Percentiles rank a stretch among this genome's conserved stretches.
These are phyloP conservation scores for Diachrysia chrysitis DNA, from an alignment of 2,888 invertebrate species.

Conservation along the genomic window DNA sequence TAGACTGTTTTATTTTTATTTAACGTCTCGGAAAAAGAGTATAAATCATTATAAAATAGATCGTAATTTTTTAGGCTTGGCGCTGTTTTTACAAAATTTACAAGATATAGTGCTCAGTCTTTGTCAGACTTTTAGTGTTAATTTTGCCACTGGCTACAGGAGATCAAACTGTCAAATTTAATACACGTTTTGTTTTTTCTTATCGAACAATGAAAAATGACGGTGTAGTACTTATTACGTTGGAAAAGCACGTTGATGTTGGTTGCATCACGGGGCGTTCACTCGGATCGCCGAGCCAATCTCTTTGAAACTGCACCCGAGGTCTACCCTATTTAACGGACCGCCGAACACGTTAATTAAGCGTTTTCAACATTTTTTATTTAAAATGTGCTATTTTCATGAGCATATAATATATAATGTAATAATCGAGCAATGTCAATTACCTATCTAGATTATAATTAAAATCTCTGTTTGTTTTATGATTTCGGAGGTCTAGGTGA, in stretches of 20 bases:
- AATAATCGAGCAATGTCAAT: neutral
- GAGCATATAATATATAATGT: neutral
- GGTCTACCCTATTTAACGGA: conserved; percentile 79
- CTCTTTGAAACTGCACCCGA: conserved; percentile 79
- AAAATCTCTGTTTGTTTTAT: neutral
- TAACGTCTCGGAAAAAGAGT: no score
- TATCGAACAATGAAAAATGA: conserved; percentile 54
- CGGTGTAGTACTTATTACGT: conserved; percentile 35
- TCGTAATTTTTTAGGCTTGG: no score
- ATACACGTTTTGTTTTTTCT: neutral
- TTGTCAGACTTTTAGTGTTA: neutral
- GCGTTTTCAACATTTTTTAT: conserved; percentile 62
- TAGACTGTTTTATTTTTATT: no score
- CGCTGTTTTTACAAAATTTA: no score
- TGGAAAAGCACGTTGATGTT: conserved; percentile 54
- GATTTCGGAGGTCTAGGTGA: neutral
- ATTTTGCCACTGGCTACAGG: neutral
- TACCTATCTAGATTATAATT: neutral
- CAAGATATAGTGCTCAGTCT: neutral
- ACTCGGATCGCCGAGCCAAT: conserved; percentile 71
- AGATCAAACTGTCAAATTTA: no score
- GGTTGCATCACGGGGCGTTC: conserved; percentile 64
- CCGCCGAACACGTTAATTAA: conserved; percentile 81
- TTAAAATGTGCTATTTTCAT: conserved; percentile 14
- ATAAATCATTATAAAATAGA: no score